A percentile compares a stretch with the other conserved stretches of the same genome.
phyloP scores from a whole-genome alignment of 2,888 invertebrate genomes.

The Oxystoma pomonae region DNA sequence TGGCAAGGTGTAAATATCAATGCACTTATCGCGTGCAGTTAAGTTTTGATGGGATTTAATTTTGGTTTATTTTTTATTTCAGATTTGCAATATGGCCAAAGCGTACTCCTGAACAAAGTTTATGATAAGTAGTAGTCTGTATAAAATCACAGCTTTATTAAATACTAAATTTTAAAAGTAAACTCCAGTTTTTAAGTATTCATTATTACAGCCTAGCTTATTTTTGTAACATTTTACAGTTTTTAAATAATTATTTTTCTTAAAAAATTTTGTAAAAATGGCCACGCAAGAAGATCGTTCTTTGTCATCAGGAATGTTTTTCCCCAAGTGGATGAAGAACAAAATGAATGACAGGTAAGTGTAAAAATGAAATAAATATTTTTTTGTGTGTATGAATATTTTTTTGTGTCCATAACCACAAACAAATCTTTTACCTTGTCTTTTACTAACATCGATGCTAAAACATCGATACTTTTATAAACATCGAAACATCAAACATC shows the following conservation, averaged over 20 bases:
- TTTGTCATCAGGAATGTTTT: conserved; percentile 58
- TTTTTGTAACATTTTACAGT: neutral
- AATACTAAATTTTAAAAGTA: conserved; percentile 20
- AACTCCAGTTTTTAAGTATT: neutral
- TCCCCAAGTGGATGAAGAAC: conserved; percentile 73
- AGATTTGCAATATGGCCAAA: conserved; percentile 21
- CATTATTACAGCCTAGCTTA: neutral
- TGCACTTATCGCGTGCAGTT: neutral
- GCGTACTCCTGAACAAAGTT: conserved; percentile 21
- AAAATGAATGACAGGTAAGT: conserved; percentile 56
- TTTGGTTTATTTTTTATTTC: conserved; percentile 10
- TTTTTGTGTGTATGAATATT: no score
- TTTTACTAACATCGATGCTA: no score
- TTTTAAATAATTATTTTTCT: neutral
- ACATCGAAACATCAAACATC: no score
- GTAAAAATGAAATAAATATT: no score
- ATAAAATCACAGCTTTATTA: neutral
- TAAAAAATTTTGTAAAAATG: conserved; percentile 22
- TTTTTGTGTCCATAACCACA: no score
- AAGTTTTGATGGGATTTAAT: neutral
- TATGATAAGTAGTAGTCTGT: neutral
- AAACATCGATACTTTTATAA: no score
- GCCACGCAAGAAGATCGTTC: conserved; percentile 54
- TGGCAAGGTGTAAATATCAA: no score
- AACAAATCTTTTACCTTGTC: no score